Evolutionary conservation across 1,140 invertebrate species (phyloP), one percentile per base, ranked within the genome.

Genomic region (Ceratitis capitata): DNA sequence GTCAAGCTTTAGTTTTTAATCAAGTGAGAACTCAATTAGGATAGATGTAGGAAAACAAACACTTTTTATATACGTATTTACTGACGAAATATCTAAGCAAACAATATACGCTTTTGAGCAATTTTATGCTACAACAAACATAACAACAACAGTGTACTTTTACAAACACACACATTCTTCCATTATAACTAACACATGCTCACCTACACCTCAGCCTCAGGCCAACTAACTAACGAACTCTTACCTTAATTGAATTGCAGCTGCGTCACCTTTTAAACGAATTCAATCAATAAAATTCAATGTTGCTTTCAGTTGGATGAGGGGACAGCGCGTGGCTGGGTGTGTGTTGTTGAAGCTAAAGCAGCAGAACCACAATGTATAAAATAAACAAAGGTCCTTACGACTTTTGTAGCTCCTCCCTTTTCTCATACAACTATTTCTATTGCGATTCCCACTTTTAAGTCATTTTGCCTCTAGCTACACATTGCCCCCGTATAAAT

Each of bases 191-290:
- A n/a, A n/a, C n/a, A n/a, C 9, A n/a, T 42, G 69, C 69, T 23
- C 5, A 45, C 6, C 42, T 23, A 42, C 26, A 78, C 23, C 1
- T 32, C 32, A 14, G 19, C 10, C 9, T 23, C 35, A 10, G 23
- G 42, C 39, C 32, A 78, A 32, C 69, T 23, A 78, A 19, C 69
- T 56, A 78, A 78, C 69, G 9, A 69, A 69, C 69, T 78, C 69
- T 78, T 78, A 78, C 69, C 69, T 78, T 78, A 78, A 78, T 78
- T 78, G 69, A 78, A 78, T 78, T 78, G 69, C 69, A 78, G 69
- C 69, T 78, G 69, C 39, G 69, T 78, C 69, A 78, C 69, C 69
- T 78, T 78, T 45, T 45, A 45, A 78, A 78, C 69, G 69, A 78
- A 78, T 78, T 78, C 69, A 78, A 78, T 78, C 69, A 78, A 78